phyloP scores from a whole-genome alignment of 2,113 vertebrate genomes.

The Mustela lutreola region DNA sequence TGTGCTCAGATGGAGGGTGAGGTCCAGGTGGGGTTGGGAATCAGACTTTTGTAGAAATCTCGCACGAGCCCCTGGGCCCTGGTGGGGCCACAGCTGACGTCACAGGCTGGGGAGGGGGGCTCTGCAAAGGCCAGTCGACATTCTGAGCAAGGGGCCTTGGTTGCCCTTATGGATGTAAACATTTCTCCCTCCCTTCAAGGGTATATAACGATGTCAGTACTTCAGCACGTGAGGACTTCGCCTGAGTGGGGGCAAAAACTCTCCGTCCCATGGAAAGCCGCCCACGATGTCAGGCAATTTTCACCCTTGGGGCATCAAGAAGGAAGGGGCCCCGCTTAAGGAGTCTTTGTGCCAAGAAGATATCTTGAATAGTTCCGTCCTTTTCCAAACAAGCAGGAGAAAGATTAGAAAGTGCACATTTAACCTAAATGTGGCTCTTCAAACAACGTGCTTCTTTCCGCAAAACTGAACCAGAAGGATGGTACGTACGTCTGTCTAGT shows the following conservation, averaged over 20 bases:
- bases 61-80: neutral
- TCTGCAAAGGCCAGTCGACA: fast-evolving
- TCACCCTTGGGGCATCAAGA: neutral
- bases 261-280: neutral
- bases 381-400: neutral
- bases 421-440: neutral
- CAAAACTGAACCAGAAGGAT: neutral
- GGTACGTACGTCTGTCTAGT: neutral
- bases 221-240: neutral
- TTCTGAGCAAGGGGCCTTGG: neutral
- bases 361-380: neutral
- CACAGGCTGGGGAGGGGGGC: neutral
- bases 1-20: neutral
- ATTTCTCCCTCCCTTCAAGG: neutral
- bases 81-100: neutral
- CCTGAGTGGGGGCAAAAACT: neutral
- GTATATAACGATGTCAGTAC: neutral
- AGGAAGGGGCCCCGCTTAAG: neutral
- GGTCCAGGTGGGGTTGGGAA: neutral
- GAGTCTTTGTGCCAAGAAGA: neutral
- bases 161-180: neutral
- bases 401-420: neutral
- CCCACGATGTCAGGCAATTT: neutral
- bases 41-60: neutral
- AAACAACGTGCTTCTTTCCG: neutral